Base-by-base conservation (phyloP, 2,113 vertebrate genomes). In the Calyptommatus sinebrachiatus region DNA sequence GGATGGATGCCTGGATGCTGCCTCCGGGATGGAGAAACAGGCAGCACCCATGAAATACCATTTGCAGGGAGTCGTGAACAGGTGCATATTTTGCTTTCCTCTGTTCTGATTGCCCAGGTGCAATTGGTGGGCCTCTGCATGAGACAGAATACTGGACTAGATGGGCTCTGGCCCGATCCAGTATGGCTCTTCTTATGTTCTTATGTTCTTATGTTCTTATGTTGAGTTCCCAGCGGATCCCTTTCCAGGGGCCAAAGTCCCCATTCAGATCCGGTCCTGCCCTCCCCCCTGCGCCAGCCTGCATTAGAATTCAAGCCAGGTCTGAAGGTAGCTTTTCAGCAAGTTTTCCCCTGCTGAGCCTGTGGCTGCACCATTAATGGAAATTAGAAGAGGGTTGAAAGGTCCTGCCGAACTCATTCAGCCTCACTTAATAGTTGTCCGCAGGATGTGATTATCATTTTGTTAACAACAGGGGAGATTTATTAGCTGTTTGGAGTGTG, bases 361-460 rank as follows among this genome's bases (percentile, higher is more conserved):
- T 82, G 68, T 78, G 80, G 84, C 77, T 7, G 0, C 72, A 65
- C n/a, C 29, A 9, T 0, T 45, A 18, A 79, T 84, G 77, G 69
- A 76, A 83, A 83, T 88, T 77, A 82, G 78, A 53, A 80, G 45
- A 45, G 41, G 76, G 20, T 83, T 77, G 80, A 7, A 80, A 73
- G 73, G 82, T 81, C n/a, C 1, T 63, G 85, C 31, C 12, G 71
- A 61, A 78, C 61, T 77, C 86, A 85, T 75, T 8, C 75, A 35
- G 84, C 8, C 71, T 45, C 83, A 80, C 75, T n/a, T 29, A 1
- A 31, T 0, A 31, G 74, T 71, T 29, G 73, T 46, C 26, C 16
- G 1, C 28, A 63, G 83, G 62, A 65, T 71, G 67, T 46, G 75
- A 69, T 88, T 83, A 73, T 48, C 61, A 35, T 78, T 70, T n/a